Percentiles rank a stretch among this genome's conserved stretches.
Conservation (phyloP, 1,140 invertebrate species). For the Lepidotrigona ventralis region DNA sequence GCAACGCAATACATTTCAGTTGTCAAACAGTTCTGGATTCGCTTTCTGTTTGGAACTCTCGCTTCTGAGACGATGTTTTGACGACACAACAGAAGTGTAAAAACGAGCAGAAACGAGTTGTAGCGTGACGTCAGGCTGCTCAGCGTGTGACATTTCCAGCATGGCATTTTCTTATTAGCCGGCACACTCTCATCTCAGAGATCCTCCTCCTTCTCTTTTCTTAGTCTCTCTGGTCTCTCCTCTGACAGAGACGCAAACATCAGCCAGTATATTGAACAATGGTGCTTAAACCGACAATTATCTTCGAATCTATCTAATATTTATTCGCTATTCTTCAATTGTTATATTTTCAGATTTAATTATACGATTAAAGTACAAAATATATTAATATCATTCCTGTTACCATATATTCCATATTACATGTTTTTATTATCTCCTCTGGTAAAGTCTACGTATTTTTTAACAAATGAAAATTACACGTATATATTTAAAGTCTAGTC, state of each 20-base stretch:
- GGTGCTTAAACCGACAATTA: neutral
- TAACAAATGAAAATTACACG: neutral
- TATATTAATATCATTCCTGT: neutral
- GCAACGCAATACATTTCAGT: neutral
- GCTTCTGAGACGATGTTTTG: neutral
- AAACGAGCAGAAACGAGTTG: constrained; percentile 32
- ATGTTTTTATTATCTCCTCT: too few relatives aligned
- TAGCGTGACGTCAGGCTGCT: constrained; percentile 53
- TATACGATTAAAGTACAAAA: neutral
- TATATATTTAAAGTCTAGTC: neutral
- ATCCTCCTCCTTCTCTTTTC: neutral
- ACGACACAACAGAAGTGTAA: neutral
- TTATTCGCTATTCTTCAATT: neutral
- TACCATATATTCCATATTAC: too few relatives aligned
- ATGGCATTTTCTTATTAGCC: constrained; percentile 65
- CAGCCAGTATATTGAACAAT: neutral
- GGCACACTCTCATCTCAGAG: constrained; percentile 30
- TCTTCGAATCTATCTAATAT: neutral
- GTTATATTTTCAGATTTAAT: neutral
- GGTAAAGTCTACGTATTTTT: too few relatives aligned
- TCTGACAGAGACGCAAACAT: neutral
- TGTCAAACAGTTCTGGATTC: neutral
- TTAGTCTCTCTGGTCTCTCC: neutral
- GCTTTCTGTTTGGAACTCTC: neutral
- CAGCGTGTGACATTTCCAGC: constrained; percentile 69